phyloP scores from a whole-genome alignment of 2,113 vertebrate species.

The Heterocephalus glaber region DNA sequence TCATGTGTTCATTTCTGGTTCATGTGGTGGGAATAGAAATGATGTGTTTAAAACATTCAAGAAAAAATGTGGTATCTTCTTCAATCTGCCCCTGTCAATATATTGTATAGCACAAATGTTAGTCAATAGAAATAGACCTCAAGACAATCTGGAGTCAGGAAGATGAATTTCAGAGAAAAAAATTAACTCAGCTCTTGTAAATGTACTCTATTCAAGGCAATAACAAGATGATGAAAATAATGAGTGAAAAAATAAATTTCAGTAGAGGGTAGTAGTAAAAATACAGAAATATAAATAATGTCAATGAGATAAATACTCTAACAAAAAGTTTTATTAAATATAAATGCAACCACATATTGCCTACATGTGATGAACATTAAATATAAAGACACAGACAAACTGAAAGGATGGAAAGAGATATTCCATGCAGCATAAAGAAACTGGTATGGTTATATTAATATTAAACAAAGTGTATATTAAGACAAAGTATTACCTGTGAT shows the following conservation, averaged over 20 bases:
- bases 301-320: background rate
- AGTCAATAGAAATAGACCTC: background rate
- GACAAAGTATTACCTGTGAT: background rate
- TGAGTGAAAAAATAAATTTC: background rate
- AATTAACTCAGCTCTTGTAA: background rate
- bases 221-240: background rate
- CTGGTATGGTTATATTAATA: background rate
- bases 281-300: background rate
- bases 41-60: background rate
- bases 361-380: background rate
- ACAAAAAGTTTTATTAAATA: background rate
- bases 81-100: background rate
- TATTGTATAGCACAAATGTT: background rate
- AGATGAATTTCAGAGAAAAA: conserved; percentile 13
- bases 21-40: background rate
- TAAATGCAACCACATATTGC: no score
- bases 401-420: background rate
- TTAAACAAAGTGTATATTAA: background rate
- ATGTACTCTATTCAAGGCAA: background rate
- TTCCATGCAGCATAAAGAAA: background rate
- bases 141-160: background rate
- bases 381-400: background rate
- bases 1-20: background rate
- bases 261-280: conserved; percentile 2
- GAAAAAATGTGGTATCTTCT: background rate